Percentiles rank a stretch among this genome's conserved stretches.
Evolutionary conservation across 64 coral and sea anemone species (phyloP).

Genomic region (Stichodactyla helianthus): DNA sequence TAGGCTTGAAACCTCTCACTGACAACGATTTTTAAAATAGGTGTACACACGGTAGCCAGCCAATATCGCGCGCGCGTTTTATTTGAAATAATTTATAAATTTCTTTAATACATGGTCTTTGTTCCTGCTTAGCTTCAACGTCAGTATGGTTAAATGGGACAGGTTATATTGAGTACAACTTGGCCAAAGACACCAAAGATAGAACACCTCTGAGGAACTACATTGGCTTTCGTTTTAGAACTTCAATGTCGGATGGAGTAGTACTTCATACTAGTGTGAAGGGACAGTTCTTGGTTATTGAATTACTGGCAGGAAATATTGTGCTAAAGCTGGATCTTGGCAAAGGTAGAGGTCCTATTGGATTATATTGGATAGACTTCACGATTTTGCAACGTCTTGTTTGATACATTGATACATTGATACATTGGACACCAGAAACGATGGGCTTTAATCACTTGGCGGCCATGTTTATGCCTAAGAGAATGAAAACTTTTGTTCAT

Average conservation of each 20-base stretch:
- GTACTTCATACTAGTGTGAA: constrained; percentile 5
- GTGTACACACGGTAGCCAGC: too few relatives aligned
- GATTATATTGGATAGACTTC: too few relatives aligned
- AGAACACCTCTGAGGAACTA: neutral
- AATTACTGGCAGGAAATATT: constrained; percentile 33
- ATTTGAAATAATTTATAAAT: too few relatives aligned
- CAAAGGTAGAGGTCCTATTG: constrained; percentile 21
- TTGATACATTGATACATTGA: too few relatives aligned
- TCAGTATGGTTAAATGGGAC: constrained; percentile 58
- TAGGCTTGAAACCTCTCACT: too few relatives aligned
- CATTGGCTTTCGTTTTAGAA: constrained; percentile 39
- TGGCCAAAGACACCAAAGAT: constrained; percentile 15
- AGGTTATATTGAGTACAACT: constrained; percentile 31
- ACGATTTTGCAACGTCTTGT: too few relatives aligned
- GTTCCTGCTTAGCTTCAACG: constrained; percentile 5
- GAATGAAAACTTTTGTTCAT: too few relatives aligned
- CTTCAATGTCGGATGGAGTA: neutral
- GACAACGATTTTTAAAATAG: too few relatives aligned
- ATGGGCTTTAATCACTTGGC: too few relatives aligned
- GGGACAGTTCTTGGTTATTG: constrained; percentile 24
- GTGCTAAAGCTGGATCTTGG: constrained; percentile 34
- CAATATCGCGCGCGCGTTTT: too few relatives aligned
- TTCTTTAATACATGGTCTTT: neutral
- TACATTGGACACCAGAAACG: too few relatives aligned
- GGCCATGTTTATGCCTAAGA: too few relatives aligned